Conservation (phyloP, 1,140 invertebrate genomes). For the Zaprionus vittiger region DNA sequence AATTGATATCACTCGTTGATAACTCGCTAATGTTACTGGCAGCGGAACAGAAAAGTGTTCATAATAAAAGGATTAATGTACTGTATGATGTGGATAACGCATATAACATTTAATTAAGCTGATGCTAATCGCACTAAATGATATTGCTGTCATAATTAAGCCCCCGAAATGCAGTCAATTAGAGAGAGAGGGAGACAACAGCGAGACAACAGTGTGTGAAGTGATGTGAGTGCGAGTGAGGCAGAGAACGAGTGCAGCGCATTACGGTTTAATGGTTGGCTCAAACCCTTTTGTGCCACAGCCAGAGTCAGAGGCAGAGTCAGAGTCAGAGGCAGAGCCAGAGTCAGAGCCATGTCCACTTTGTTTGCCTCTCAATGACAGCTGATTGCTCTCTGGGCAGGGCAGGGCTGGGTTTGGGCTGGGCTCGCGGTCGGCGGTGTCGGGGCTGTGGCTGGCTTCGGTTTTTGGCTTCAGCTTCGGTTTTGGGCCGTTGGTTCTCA, state of each 20-base stretch:
- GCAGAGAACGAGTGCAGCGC: constrained; percentile 54
- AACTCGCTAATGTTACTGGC: not conserved
- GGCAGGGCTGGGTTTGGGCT: not conserved
- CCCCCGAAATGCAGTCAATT: constrained; percentile 16
- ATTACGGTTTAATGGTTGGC: constrained; percentile 56
- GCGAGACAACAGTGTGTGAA: not conserved
- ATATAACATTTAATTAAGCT: constrained; percentile 24
- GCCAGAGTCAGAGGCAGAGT: constrained; percentile 20
- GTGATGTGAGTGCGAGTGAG: constrained; percentile 1
- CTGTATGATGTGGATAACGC: not conserved
- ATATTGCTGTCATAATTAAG: constrained; percentile 42
- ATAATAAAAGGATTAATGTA: constrained; percentile 5
- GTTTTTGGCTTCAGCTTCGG: constrained; percentile 30
- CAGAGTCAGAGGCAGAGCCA: constrained; percentile 32
- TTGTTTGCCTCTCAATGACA: constrained; percentile 82
- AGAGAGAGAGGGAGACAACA: constrained; percentile 7
- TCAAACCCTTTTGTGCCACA: constrained; percentile 48
- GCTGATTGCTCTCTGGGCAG: constrained; percentile 66
- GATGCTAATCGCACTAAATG: constrained; percentile 42
- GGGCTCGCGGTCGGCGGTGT: not conserved
- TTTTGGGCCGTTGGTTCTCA: constrained; percentile 55
- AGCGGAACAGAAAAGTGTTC: not conserved
- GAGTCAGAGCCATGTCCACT: constrained; percentile 69
- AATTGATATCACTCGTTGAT: not conserved
- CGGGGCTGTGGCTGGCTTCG: constrained; percentile 5